Percentiles rank a stretch among this genome's conserved stretches.
Conservation (phyloP, 35 echinoderm and acorn worm species). For the Acanthaster planci region DNA sequence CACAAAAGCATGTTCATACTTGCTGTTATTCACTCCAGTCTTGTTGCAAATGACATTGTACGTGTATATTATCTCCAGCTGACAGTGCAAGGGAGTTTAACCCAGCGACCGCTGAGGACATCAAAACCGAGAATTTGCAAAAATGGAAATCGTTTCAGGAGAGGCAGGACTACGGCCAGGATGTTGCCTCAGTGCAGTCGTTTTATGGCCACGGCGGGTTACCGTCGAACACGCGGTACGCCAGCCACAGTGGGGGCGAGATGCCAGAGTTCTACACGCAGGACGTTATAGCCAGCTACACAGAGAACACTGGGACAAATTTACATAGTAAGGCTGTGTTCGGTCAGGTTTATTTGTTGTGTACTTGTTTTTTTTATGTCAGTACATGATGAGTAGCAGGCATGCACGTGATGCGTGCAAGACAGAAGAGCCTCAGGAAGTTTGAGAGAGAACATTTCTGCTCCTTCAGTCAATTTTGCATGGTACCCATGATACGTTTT, state of each 20-base stretch:
- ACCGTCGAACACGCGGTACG: conserved; percentile 13
- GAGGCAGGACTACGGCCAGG: conserved; percentile 39
- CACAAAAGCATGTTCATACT: no score
- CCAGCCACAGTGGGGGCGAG: conserved; percentile 40
- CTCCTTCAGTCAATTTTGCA: no score
- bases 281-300: conserved; percentile 67
- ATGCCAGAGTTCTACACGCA: conserved; percentile 79
- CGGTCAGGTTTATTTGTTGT: no score
- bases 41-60: no score
- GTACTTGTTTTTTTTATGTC: no score
- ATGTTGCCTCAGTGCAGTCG: neutral
- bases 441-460: no score
- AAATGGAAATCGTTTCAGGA: conserved; percentile 79
- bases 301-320: conserved; percentile 22
- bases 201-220: conserved; percentile 46
- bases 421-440: no score
- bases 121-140: conserved; percentile 55
- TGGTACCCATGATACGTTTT: no score
- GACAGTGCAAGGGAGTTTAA: neutral
- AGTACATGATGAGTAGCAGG: no score
- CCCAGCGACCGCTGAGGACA: conserved; percentile 13
- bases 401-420: no score
- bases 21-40: no score
- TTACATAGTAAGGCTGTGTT: no score
- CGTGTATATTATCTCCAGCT: neutral